These are phyloP conservation scores for Nomada fucata DNA, from an alignment of 2,888 invertebrate genomes.

Conservation along the genomic window DNA sequence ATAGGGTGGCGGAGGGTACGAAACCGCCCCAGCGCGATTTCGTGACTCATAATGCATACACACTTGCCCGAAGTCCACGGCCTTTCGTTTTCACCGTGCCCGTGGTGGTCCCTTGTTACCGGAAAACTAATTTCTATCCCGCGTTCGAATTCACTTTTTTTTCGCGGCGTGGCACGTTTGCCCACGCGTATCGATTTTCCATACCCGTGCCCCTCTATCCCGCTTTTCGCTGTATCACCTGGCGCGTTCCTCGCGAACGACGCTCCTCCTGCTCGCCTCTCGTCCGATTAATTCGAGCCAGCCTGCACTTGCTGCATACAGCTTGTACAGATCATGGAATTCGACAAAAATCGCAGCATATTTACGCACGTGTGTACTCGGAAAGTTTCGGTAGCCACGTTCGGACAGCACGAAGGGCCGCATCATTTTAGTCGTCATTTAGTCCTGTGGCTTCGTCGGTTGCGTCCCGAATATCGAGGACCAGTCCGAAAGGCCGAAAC, in stretches of 20 bases:
- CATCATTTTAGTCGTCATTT: neutral
- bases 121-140: slow-evolving; percentile 46
- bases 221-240: slow-evolving; percentile 15
- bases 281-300: slow-evolving; percentile 47
- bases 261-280: slow-evolving; percentile 17
- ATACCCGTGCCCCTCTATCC: neutral
- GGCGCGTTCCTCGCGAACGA: neutral
- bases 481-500: slow-evolving; percentile 26
- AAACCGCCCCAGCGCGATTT: slow-evolving; percentile 75
- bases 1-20: slow-evolving; percentile 71
- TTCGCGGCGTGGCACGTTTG: neutral
- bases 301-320: neutral
- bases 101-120: slow-evolving; percentile 8
- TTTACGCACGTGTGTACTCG: neutral
- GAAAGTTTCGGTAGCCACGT: neutral
- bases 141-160: neutral
- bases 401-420: too few species aligned
- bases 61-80: slow-evolving; percentile 69
- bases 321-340: too few species aligned
- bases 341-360: neutral
- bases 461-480: slow-evolving; percentile 1
- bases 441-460: neutral
- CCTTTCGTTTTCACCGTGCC: slow-evolving; percentile 28
- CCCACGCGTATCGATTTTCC: slow-evolving; percentile 41
- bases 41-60: slow-evolving; percentile 80